Conservation (phyloP, 1,140 invertebrate species). For the Galleria mellonella region DNA sequence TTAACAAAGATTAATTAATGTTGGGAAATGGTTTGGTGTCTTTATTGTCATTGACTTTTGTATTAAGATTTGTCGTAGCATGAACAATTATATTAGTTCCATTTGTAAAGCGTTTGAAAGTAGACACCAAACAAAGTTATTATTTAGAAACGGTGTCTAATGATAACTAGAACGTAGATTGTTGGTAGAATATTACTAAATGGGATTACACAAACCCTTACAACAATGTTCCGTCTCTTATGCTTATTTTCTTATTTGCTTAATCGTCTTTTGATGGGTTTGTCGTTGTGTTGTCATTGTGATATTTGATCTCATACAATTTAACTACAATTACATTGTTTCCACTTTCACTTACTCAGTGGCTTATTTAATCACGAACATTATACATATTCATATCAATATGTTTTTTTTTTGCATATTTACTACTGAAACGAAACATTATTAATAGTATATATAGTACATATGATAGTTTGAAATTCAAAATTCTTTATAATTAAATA, state of each 20-base stretch:
- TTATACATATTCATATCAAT: slow-evolving; percentile 7
- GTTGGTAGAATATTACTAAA: slow-evolving; percentile 43
- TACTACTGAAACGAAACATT: no score
- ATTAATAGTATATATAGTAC: no score
- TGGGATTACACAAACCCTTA: slow-evolving; percentile 39
- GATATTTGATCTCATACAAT: slow-evolving; percentile 31
- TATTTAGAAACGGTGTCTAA: not conserved
- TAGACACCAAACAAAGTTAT: not conserved
- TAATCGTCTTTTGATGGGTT: slow-evolving; percentile 56
- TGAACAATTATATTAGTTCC: not conserved
- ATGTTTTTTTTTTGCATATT: no score
- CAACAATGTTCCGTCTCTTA: slow-evolving; percentile 34
- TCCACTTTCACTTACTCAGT: slow-evolving; percentile 36
- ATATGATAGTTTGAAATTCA: no score
- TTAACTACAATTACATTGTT: slow-evolving; percentile 36
- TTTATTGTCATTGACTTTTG: no score
- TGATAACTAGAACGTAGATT: slow-evolving; percentile 25
- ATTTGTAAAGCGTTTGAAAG: not conserved
- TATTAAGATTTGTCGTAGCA: no score
- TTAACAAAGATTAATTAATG: no score
- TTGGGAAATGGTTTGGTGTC: no score
- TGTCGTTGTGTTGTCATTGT: slow-evolving; percentile 29
- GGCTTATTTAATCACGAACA: slow-evolving; percentile 19
- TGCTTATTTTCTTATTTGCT: slow-evolving; percentile 38
- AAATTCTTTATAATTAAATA: no score